A percentile compares a stretch with the other conserved stretches of the same genome.
Evolutionary conservation across 1,140 invertebrate genomes (phyloP).

Genomic region (Holcopasites calliopsidis): DNA sequence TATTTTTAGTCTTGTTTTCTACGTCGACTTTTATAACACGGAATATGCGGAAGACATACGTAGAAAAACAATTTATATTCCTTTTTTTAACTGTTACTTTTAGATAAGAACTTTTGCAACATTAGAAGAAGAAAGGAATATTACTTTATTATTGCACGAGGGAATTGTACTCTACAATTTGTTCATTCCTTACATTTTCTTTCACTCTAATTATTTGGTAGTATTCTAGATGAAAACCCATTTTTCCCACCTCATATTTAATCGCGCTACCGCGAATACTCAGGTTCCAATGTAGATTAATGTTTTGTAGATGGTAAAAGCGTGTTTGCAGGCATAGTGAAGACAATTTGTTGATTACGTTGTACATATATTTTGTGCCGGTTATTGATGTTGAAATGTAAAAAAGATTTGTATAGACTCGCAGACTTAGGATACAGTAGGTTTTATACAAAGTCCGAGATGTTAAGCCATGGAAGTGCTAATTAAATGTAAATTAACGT

Average conservation of each 20-base stretch:
- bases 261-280: slow-evolving; percentile 23
- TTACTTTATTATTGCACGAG: slow-evolving; percentile 7
- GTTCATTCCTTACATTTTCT: not conserved
- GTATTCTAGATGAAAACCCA: too few relatives aligned
- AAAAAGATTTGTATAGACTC: slow-evolving; percentile 36
- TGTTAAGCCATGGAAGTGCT: slow-evolving; percentile 32
- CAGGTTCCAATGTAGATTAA: slow-evolving; percentile 32
- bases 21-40: not conserved
- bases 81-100: not conserved
- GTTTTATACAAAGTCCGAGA: slow-evolving; percentile 52
- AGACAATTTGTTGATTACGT: slow-evolving; percentile 30
- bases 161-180: slow-evolving; percentile 1
- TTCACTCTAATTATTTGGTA: not conserved
- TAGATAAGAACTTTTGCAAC: not conserved
- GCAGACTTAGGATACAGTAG: slow-evolving; percentile 10
- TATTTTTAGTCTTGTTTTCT: not conserved
- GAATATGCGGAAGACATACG: not conserved
- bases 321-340: slow-evolving; percentile 15
- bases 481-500: slow-evolving; percentile 28
- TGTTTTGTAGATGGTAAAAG: slow-evolving; percentile 22
- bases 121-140: not conserved
- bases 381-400: slow-evolving; percentile 29
- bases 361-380: slow-evolving; percentile 37
- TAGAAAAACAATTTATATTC: slow-evolving; percentile 5
- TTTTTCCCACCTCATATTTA: not conserved